Percentiles rank a stretch among this genome's conserved stretches.
phyloP scores from a whole-genome alignment of 2,888 invertebrate genomes.

The Phorcus lineatus region DNA sequence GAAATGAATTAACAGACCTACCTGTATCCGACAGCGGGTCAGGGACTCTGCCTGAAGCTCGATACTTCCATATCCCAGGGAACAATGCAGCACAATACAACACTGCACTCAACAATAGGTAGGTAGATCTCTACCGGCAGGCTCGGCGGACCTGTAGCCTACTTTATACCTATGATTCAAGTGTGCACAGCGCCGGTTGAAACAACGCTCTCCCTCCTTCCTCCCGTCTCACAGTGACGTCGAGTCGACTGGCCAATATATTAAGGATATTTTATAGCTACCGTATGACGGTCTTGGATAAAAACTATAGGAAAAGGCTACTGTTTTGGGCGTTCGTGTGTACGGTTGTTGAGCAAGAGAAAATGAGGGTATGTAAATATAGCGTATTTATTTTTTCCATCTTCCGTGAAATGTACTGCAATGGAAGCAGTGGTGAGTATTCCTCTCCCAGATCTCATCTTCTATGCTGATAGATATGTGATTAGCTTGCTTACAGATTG shows the following conservation, averaged over 20 bases:
- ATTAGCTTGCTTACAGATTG: too few species aligned
- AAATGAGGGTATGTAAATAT: constrained; percentile 1
- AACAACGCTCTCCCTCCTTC: too few species aligned
- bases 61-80: too few species aligned
- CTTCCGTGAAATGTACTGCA: neutral
- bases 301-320: neutral
- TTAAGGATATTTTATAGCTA: constrained; percentile 1
- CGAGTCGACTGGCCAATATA: neutral
- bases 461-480: neutral
- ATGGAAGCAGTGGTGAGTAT: neutral
- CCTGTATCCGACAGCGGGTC: too few species aligned
- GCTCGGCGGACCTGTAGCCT: too few species aligned
- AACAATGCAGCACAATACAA: too few species aligned
- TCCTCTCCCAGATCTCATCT: neutral
- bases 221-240: neutral
- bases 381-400: neutral
- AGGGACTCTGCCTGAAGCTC: too few species aligned
- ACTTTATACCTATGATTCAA: too few species aligned
- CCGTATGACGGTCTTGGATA: neutral
- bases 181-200: too few species aligned
- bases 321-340: neutral
- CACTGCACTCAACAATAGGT: too few species aligned
- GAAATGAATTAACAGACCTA: too few species aligned
- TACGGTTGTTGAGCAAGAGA: neutral
- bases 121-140: too few species aligned